These are phyloP conservation scores for Acomys russatus DNA, from an alignment of 2,797 vertebrate genomes.

Conservation along the genomic window DNA sequence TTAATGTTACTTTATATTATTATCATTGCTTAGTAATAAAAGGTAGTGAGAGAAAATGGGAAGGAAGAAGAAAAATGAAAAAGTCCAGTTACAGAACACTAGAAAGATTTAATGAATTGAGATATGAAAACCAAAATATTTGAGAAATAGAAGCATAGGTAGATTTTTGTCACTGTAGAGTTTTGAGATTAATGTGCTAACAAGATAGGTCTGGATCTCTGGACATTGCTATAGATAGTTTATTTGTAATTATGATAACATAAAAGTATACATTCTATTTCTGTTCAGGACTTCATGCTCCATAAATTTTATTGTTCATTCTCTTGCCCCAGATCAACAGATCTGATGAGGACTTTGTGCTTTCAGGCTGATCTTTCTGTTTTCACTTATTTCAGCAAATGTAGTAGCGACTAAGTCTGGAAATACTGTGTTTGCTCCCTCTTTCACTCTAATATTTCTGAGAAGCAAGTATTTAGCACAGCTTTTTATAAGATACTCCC, in stretches of 20 bases:
- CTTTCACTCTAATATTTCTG: not conserved
- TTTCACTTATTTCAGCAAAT: not conserved
- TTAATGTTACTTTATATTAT: not conserved
- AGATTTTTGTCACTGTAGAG: not conserved
- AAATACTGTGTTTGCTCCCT: not conserved
- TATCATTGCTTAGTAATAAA: not conserved
- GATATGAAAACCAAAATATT: not conserved
- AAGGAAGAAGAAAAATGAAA: not conserved
- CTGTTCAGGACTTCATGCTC: not conserved
- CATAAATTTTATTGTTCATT: not conserved
- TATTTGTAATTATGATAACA: not conserved
- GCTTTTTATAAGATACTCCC: not conserved
- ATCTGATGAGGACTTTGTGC: not conserved
- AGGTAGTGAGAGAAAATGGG: not conserved
- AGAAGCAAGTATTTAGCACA: not conserved
- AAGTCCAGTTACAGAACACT: not conserved
- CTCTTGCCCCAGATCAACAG: not conserved
- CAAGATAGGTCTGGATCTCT: not conserved
- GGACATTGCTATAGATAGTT: too few species aligned
- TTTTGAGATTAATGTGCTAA: not conserved
- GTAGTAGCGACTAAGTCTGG: not conserved
- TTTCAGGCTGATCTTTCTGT: not conserved
- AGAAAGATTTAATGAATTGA: not conserved
- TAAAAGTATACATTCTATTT: not conserved
- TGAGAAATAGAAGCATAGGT: not conserved